Percentiles rank a stretch among this genome's conserved stretches.
phyloP scores from a whole-genome alignment of 2,113 vertebrate species.

The Pseudolaguvia tuberculata region DNA sequence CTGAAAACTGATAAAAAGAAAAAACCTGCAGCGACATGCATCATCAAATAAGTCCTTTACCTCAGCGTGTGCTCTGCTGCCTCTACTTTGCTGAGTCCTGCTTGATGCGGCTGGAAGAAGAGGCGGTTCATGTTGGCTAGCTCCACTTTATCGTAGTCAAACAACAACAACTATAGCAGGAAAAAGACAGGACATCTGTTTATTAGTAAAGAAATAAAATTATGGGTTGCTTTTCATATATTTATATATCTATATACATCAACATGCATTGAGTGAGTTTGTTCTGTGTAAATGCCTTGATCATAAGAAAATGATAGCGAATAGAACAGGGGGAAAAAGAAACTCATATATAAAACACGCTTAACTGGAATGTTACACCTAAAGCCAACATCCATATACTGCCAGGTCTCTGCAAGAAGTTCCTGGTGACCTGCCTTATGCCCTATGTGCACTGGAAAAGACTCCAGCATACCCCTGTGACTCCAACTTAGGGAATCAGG shows the following conservation, averaged over 20 bases:
- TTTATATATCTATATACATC: background rate
- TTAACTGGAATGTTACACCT: background rate
- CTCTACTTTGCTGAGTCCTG: slow-evolving; percentile 93
- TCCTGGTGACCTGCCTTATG: too few species aligned
- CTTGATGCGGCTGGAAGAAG: slow-evolving; percentile 98
- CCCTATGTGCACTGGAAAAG: too few species aligned
- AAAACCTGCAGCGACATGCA: background rate
- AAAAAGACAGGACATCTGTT: slow-evolving; percentile 16
- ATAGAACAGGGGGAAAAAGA: too few species aligned
- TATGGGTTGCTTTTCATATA: background rate
- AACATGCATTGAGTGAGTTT: background rate
- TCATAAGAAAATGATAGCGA: background rate
- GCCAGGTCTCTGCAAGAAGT: too few species aligned
- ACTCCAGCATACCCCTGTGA: too few species aligned
- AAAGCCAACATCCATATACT: background rate
- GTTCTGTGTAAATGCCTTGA: background rate
- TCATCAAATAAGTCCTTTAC: slow-evolving; percentile 59
- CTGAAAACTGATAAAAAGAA: background rate
- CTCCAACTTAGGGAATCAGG: too few species aligned
- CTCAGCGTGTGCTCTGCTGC: slow-evolving; percentile 91
- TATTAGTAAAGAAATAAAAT: background rate
- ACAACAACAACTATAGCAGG: slow-evolving; percentile 82
- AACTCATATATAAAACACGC: too few species aligned
- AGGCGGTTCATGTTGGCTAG: slow-evolving; percentile 98
- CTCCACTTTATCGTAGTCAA: slow-evolving; percentile 98